A percentile compares a stretch with the other conserved stretches of the same genome.
These are phyloP conservation scores for Mamestra configurata DNA, from an alignment of 1,140 invertebrate genomes.

Conservation along the genomic window DNA sequence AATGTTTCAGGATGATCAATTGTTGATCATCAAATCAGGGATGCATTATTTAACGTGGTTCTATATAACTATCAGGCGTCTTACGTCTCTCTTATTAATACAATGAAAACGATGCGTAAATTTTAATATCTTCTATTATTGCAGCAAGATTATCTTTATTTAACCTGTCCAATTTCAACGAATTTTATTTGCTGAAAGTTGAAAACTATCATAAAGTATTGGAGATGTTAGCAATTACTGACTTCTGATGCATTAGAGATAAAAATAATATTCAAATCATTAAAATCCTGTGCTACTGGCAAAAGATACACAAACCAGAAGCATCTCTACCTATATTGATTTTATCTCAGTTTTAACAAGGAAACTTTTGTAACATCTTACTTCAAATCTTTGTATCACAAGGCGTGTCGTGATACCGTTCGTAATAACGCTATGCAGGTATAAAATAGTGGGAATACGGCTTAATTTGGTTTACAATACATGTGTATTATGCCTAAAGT, in stretches of 20 bases:
- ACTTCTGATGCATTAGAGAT: background rate
- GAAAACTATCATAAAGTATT: too few species aligned
- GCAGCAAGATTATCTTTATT: too few species aligned
- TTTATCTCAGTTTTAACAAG: constrained; percentile 33
- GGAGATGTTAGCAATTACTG: background rate
- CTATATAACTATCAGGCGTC: too few species aligned
- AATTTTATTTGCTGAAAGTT: too few species aligned
- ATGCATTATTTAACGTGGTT: too few species aligned
- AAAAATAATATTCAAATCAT: constrained; percentile 2
- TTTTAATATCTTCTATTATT: too few species aligned
- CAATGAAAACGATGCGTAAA: too few species aligned
- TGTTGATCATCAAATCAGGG: background rate
- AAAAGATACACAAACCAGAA: constrained; percentile 29
- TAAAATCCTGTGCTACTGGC: constrained; percentile 10
- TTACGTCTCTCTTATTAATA: too few species aligned
- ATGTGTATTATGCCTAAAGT: constrained; percentile 20
- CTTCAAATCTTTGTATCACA: constrained; percentile 31
- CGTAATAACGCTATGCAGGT: constrained; percentile 44
- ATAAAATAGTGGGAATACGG: constrained; percentile 45
- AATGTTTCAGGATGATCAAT: background rate
- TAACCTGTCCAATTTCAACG: too few species aligned
- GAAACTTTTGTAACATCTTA: constrained; percentile 28
- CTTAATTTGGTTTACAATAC: constrained; percentile 47
- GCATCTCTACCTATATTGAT: constrained; percentile 16
- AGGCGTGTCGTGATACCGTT: constrained; percentile 25